These are phyloP conservation scores for Varanus salvator DNA, from an alignment of 2,113 vertebrate species.

Conservation along the genomic window DNA sequence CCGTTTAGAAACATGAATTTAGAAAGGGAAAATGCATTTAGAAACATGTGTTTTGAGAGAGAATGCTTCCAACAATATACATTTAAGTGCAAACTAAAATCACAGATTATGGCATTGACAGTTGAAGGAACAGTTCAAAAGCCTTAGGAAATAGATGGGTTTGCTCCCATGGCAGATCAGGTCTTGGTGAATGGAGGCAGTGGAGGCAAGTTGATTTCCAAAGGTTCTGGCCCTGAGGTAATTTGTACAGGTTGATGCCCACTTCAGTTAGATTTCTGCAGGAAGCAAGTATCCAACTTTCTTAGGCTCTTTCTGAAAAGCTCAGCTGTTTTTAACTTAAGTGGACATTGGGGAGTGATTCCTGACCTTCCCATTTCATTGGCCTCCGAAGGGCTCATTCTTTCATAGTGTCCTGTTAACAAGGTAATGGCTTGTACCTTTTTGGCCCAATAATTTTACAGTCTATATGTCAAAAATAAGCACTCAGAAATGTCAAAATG, in stretches of 20 bases:
- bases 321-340: neutral
- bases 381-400: neutral
- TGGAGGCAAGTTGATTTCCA: neutral
- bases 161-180: neutral
- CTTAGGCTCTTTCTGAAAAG: conserved; percentile 10
- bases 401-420: conserved; percentile 45
- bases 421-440: conserved; percentile 51
- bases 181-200: neutral
- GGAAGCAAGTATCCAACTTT: neutral
- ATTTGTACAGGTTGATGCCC: neutral
- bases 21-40: too few species aligned
- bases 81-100: too few species aligned
- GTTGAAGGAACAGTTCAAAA: neutral
- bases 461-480: conserved; percentile 2
- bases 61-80: too few species aligned
- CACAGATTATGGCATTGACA: neutral
- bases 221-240: neutral
- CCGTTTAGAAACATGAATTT: too few species aligned
- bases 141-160: neutral
- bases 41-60: too few species aligned
- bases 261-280: neutral
- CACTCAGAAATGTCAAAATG: conserved; percentile 44
- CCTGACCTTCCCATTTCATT: conserved; percentile 52
- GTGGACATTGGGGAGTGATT: neutral
- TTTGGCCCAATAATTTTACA: conserved; percentile 54